Conservation (phyloP, 2,113 vertebrate species). For the Rousettus leschenaultii region DNA sequence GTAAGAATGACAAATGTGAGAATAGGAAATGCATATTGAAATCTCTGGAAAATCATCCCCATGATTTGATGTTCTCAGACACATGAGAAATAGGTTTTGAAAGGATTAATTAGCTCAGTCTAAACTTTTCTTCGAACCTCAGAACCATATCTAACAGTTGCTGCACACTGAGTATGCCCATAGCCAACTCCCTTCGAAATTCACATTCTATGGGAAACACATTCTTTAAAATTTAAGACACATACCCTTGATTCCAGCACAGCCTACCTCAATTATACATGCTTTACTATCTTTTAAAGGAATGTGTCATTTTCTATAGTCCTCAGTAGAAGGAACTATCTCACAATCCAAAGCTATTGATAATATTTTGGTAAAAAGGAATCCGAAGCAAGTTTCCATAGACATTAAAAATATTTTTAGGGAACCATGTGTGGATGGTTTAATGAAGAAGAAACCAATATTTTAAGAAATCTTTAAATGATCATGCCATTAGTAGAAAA, state of each 20-base stretch:
- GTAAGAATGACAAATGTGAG: conserved; percentile 48
- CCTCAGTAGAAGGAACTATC: neutral
- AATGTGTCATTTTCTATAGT: neutral
- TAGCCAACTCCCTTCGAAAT: neutral
- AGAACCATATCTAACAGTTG: neutral
- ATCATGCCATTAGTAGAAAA: conserved; percentile 39
- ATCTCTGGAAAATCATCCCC: conserved; percentile 19
- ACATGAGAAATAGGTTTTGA: neutral
- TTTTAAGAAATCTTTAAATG: conserved; percentile 77
- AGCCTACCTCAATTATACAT: neutral
- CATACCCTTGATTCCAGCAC: neutral
- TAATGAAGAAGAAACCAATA: conserved; percentile 55
- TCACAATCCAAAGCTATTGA: conserved; percentile 52
- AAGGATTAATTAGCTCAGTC: conserved; percentile 24
- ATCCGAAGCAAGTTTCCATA: conserved; percentile 55
- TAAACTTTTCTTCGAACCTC: conserved; percentile 9
- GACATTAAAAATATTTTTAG: conserved; percentile 58
- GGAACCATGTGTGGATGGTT: conserved; percentile 33
- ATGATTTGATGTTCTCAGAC: conserved; percentile 26
- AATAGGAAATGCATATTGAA: conserved; percentile 27
- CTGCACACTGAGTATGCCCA: neutral
- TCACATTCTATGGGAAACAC: neutral
- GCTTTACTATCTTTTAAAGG: neutral
- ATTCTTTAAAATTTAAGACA: neutral
- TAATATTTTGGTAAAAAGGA: conserved; percentile 55